Percentiles rank a stretch among this genome's conserved stretches.
Conservation (phyloP, 1,140 invertebrate genomes). For the Drosophila biarmipes region DNA sequence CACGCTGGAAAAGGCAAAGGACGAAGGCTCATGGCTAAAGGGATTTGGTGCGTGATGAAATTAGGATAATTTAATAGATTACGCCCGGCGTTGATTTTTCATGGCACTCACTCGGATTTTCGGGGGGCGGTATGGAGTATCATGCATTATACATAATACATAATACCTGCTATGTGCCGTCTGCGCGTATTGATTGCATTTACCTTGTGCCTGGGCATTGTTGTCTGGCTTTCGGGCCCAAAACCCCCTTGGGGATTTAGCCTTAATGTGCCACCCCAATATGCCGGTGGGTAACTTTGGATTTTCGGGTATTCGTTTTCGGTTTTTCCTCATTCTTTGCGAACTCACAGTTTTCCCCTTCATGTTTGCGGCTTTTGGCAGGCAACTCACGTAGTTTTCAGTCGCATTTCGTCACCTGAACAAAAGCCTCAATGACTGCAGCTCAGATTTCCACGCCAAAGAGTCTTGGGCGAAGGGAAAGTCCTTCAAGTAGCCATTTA, state of each 20-base stretch:
- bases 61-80: slow-evolving; percentile 84
- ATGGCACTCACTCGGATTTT: slow-evolving; percentile 31
- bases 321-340: slow-evolving; percentile 11
- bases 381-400: slow-evolving; percentile 71
- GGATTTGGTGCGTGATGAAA: slow-evolving; percentile 83
- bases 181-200: slow-evolving; percentile 81
- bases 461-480: neutral
- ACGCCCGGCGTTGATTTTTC: slow-evolving; percentile 78
- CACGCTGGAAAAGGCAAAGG: slow-evolving; percentile 17
- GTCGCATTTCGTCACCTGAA: slow-evolving; percentile 78
- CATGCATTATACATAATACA: slow-evolving; percentile 75
- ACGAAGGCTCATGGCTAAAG: slow-evolving; percentile 64
- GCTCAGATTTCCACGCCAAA: slow-evolving; percentile 43
- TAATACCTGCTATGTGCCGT: slow-evolving; percentile 78
- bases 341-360: slow-evolving; percentile 32
- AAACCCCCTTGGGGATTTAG: slow-evolving; percentile 49
- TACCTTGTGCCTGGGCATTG: slow-evolving; percentile 60
- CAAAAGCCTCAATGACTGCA: slow-evolving; percentile 33
- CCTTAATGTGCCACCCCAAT: slow-evolving; percentile 44
- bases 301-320: slow-evolving; percentile 43
- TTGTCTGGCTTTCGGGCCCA: slow-evolving; percentile 64
- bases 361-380: slow-evolving; percentile 50
- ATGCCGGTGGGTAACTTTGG: neutral
- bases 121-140: slow-evolving; percentile 19
- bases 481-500: slow-evolving; percentile 56